These are phyloP conservation scores for Polypterus senegalus DNA, from an alignment of 2,113 vertebrate genomes.

Conservation along the genomic window DNA sequence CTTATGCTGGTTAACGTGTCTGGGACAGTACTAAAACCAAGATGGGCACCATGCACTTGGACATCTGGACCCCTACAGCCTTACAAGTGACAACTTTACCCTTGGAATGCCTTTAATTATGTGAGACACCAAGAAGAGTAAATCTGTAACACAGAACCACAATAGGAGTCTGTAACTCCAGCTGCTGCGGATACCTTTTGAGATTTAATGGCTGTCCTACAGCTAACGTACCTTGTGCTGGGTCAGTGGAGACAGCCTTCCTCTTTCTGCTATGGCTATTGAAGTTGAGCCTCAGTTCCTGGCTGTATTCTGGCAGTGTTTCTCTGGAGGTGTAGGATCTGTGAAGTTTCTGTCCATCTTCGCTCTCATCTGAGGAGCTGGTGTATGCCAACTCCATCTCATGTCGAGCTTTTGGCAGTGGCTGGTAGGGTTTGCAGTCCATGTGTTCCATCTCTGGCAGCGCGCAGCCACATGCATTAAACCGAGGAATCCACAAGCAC, in stretches of 20 bases:
- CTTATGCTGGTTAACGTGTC: too few relatives aligned
- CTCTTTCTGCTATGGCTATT: constrained; percentile 76
- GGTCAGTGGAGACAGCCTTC: constrained; percentile 59
- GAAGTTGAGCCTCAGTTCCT: constrained; percentile 79
- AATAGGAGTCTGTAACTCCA: too few relatives aligned
- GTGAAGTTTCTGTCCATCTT: constrained; percentile 76
- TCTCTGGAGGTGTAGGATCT: constrained; percentile 86
- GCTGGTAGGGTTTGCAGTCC: constrained; percentile 94
- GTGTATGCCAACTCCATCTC: constrained; percentile 92
- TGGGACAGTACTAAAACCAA: too few relatives aligned
- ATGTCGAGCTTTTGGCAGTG: constrained; percentile 82
- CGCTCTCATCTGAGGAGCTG: constrained; percentile 90
- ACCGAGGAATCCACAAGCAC: constrained; percentile 42
- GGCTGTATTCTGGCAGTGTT: constrained; percentile 81
- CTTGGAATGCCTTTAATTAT: too few relatives aligned
- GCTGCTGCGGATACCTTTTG: too few relatives aligned
- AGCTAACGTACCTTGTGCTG: constrained; percentile 64
- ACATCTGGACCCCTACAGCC: too few relatives aligned
- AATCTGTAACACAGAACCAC: too few relatives aligned
- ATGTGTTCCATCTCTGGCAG: constrained; percentile 84
- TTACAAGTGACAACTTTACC: too few relatives aligned
- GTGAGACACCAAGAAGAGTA: too few relatives aligned
- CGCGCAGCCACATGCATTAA: constrained; percentile 57
- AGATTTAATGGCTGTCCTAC: too few relatives aligned
- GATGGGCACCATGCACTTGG: too few relatives aligned